These are phyloP conservation scores for Phataginus tetradactyla DNA, from an alignment of 2,797 vertebrate genomes.

Conservation along the genomic window DNA sequence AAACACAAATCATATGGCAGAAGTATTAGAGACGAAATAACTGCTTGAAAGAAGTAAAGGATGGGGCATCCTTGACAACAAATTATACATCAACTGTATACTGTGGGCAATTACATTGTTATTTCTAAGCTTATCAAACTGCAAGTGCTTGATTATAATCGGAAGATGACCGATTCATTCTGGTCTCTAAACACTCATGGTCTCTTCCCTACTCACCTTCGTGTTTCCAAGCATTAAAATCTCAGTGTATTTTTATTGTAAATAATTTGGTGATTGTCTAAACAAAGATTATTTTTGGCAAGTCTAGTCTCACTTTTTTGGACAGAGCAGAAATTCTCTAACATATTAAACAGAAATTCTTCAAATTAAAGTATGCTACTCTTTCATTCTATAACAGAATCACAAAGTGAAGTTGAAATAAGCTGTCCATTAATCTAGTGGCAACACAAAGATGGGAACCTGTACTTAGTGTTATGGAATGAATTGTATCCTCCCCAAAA, in stretches of 20 bases:
- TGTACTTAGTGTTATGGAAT: not conserved
- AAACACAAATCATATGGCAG: not conserved
- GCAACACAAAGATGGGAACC: not conserved
- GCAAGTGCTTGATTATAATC: not conserved
- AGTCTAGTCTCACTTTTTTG: not conserved
- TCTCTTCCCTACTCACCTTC: not conserved
- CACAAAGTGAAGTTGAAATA: not conserved
- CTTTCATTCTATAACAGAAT: not conserved
- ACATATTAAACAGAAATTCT: not conserved
- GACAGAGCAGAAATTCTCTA: not conserved
- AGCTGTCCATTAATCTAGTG: not conserved
- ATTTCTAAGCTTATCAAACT: slow-evolving; percentile 4
- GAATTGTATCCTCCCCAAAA: not conserved
- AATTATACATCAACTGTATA: not conserved
- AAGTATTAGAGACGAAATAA: not conserved
- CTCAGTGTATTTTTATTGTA: slow-evolving; percentile 3
- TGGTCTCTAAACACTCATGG: not conserved
- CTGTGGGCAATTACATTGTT: not conserved
- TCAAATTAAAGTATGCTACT: not conserved
- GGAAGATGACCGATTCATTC: not conserved
- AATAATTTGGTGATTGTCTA: not conserved
- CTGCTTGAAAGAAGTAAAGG: not conserved
- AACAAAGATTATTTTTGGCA: slow-evolving; percentile 37
- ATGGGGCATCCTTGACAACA: not conserved
- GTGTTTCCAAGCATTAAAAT: slow-evolving; percentile 48